phyloP scores from a whole-genome alignment of 2,113 vertebrate species.

The Fulmarus glacialis region DNA sequence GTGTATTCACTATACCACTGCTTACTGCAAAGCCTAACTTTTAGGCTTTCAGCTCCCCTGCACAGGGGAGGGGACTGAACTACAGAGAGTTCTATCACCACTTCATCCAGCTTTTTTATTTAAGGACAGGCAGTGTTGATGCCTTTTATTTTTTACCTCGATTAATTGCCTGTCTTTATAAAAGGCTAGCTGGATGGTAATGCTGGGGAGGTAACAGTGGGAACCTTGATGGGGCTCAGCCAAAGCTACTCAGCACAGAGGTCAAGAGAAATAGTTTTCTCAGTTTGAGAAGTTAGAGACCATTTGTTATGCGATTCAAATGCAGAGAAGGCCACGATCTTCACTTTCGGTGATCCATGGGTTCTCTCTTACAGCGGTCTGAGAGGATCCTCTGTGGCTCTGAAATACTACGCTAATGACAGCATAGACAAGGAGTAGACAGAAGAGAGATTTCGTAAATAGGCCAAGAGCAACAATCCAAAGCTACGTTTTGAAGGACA shows the following conservation, averaged over 20 bases:
- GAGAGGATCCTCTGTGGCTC: background rate
- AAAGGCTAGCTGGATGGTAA: background rate
- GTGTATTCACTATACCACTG: background rate
- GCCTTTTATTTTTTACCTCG: background rate
- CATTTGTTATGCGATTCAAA: background rate
- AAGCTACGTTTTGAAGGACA: background rate
- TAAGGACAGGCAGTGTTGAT: background rate
- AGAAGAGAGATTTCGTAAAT: background rate
- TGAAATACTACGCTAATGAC: background rate
- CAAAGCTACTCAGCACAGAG: background rate
- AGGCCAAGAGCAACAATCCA: background rate
- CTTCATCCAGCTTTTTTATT: background rate
- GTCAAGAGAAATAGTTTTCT: background rate
- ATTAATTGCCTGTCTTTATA: background rate
- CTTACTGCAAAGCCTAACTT: background rate
- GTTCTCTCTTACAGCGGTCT: background rate
- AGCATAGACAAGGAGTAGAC: background rate
- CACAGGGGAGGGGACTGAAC: background rate
- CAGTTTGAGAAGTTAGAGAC: background rate
- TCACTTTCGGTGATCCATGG: background rate
- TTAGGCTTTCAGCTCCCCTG: background rate
- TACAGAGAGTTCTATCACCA: background rate
- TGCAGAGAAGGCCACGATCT: background rate
- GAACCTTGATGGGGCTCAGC: background rate
- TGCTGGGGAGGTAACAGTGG: background rate